Percentiles rank a stretch among this genome's conserved stretches.
These are phyloP conservation scores for Anoncus sp. DNA, from an alignment of 2,888 invertebrate genomes.

Conservation along the genomic window DNA sequence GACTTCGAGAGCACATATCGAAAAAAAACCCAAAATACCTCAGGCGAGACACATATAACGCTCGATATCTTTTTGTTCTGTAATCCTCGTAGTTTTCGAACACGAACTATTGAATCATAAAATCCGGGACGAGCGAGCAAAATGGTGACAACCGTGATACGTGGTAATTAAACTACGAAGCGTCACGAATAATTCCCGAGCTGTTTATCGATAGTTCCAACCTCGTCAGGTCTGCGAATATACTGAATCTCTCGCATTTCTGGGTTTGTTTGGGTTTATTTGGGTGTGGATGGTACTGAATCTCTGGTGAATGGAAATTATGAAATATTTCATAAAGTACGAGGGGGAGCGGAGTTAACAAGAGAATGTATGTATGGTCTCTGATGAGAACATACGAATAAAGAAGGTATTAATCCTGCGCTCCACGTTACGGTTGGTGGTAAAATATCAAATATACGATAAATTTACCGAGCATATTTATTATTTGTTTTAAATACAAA, in stretches of 20 bases:
- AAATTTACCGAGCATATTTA: neutral
- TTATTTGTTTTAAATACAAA: neutral
- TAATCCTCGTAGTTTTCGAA: neutral
- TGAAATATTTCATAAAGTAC: slow-evolving; percentile 1
- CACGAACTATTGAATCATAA: slow-evolving; percentile 9
- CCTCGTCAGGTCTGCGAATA: neutral
- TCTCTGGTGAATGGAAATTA: neutral
- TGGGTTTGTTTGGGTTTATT: too few species aligned
- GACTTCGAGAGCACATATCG: neutral
- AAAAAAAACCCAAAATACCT: neutral
- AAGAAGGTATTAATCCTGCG: neutral
- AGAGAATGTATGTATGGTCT: neutral
- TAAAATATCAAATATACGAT: too few species aligned
- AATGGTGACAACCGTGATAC: neutral
- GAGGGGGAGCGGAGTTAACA: neutral
- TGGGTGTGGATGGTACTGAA: too few species aligned
- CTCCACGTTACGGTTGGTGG: neutral
- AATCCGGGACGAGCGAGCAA: slow-evolving; percentile 1
- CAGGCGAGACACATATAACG: neutral
- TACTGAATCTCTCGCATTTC: too few species aligned
- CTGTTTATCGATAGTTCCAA: slow-evolving; percentile 4
- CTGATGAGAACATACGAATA: neutral
- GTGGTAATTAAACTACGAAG: slow-evolving; percentile 31
- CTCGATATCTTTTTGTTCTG: neutral
- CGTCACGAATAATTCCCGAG: neutral